Conservation (phyloP, 92 coral and sea anemone species). For the Actinernus sp. region DNA sequence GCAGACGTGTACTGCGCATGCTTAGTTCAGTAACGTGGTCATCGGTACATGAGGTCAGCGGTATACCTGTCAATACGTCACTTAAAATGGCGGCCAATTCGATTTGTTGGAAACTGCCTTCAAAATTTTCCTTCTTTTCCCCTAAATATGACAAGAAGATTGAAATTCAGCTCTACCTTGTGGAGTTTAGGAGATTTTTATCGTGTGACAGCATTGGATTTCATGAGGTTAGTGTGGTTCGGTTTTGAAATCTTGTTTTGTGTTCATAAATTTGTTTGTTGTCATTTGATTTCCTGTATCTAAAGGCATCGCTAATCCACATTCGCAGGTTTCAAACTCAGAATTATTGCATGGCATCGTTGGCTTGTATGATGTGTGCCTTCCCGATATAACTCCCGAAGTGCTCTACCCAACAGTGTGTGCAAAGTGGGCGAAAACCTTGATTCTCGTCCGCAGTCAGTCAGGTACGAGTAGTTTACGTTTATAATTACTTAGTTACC, state of each 20-base stretch:
- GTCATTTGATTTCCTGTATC: no score
- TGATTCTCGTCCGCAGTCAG: constrained; percentile 65
- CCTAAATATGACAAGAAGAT: constrained; percentile 58
- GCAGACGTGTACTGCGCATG: no score
- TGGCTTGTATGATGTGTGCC: constrained; percentile 77
- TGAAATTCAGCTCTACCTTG: constrained; percentile 63
- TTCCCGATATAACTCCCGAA: constrained; percentile 91
- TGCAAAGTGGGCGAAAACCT: constrained; percentile 90
- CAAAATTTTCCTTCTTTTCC: constrained; percentile 77
- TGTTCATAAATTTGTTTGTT: no score
- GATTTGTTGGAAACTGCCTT: constrained; percentile 84
- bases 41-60: no score
- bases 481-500: no score
- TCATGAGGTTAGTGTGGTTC: constrained; percentile 49
- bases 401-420: constrained; percentile 85
- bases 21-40: no score
- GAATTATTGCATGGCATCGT: constrained; percentile 80
- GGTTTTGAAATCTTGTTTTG: no score
- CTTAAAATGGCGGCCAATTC: constrained; percentile 96
- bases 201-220: constrained; percentile 65
- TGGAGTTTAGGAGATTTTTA: constrained; percentile 81
- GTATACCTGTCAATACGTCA: constrained; percentile 2
- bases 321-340: constrained; percentile 74
- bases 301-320: no score
- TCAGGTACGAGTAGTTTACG: constrained; percentile 54